Percentiles rank a stretch among this genome's conserved stretches.
Evolutionary conservation across 1,140 invertebrate species (phyloP).

Genomic region (Bombus difficillimus): DNA sequence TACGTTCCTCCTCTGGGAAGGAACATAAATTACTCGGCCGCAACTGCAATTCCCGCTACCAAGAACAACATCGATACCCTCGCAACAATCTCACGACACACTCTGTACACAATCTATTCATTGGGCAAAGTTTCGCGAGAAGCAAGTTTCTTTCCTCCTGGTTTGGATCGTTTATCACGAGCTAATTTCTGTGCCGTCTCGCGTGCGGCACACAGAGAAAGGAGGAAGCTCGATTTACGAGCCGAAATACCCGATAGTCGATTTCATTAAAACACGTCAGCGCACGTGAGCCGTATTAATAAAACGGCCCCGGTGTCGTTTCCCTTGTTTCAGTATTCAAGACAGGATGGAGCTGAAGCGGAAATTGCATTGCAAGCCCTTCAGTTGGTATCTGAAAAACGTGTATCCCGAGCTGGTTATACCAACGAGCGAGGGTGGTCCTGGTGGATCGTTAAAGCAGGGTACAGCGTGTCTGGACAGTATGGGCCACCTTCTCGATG

Average conservation of each 20-base stretch:
- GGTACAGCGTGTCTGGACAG: slow-evolving; percentile 95
- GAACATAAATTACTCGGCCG: neutral
- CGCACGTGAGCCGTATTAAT: slow-evolving; percentile 50
- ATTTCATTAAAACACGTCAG: slow-evolving; percentile 58
- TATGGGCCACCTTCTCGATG: slow-evolving; percentile 94
- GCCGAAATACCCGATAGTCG: slow-evolving; percentile 48
- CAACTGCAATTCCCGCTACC: neutral
- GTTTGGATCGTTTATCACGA: slow-evolving; percentile 25
- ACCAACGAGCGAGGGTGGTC: slow-evolving; percentile 85
- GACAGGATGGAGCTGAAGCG: slow-evolving; percentile 92
- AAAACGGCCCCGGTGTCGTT: slow-evolving; percentile 30
- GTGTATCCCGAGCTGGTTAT: slow-evolving; percentile 96
- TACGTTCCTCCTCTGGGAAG: neutral
- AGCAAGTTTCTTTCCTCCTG: neutral
- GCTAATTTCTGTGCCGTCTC: slow-evolving; percentile 28
- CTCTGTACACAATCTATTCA: slow-evolving; percentile 5
- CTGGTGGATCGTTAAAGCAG: slow-evolving; percentile 88
- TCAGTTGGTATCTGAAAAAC: slow-evolving; percentile 98
- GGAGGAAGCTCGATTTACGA: slow-evolving; percentile 30
- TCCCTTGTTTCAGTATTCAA: slow-evolving; percentile 87
- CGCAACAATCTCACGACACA: neutral
- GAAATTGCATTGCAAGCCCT: slow-evolving; percentile 95
- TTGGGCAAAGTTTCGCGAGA: neutral
- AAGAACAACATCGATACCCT: slow-evolving; percentile 2
- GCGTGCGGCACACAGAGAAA: neutral